Percentiles rank a stretch among this genome's conserved stretches.
These are phyloP conservation scores for Dendronephthya gigantea DNA, from an alignment of 64 coral and sea anemone species.

Conservation along the genomic window DNA sequence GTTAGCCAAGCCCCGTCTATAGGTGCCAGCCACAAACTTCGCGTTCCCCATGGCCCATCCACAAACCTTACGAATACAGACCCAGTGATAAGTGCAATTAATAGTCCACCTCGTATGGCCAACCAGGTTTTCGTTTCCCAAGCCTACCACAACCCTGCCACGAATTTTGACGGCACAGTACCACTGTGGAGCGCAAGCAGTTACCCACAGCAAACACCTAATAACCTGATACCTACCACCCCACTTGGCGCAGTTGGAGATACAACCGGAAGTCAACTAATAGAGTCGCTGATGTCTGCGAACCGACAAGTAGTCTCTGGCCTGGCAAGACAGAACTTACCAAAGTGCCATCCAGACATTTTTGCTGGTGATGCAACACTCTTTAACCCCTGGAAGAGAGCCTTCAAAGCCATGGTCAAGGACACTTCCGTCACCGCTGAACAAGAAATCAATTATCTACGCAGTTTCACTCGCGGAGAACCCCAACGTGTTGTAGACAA, in stretches of 20 bases:
- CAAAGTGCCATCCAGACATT: slow-evolving; percentile 32
- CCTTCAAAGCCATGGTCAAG: slow-evolving; percentile 35
- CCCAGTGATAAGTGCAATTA: neutral
- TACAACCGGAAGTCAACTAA: neutral
- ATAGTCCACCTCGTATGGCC: neutral
- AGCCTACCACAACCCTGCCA: neutral
- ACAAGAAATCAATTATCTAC: slow-evolving; percentile 22
- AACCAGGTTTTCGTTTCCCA: neutral
- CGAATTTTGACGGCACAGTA: neutral
- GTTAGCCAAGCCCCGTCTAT: neutral
- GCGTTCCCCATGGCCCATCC: neutral
- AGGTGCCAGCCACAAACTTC: neutral
- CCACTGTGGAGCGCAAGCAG: neutral
- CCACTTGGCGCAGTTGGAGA: neutral
- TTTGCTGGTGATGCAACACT: slow-evolving; percentile 33
- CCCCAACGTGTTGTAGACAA: neutral
- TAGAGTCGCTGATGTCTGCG: slow-evolving; percentile 17
- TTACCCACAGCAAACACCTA: neutral
- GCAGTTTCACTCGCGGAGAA: slow-evolving; percentile 8
- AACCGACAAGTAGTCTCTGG: slow-evolving; percentile 29
- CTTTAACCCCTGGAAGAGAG: slow-evolving; percentile 38
- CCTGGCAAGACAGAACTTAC: slow-evolving; percentile 27
- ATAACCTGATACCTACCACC: neutral
- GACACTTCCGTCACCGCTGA: slow-evolving; percentile 20
- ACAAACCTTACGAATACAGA: neutral